Evolutionary conservation across 2,888 invertebrate species (phyloP), one percentile per base, ranked within the genome.

Genomic region (Drosophila limbata): DNA sequence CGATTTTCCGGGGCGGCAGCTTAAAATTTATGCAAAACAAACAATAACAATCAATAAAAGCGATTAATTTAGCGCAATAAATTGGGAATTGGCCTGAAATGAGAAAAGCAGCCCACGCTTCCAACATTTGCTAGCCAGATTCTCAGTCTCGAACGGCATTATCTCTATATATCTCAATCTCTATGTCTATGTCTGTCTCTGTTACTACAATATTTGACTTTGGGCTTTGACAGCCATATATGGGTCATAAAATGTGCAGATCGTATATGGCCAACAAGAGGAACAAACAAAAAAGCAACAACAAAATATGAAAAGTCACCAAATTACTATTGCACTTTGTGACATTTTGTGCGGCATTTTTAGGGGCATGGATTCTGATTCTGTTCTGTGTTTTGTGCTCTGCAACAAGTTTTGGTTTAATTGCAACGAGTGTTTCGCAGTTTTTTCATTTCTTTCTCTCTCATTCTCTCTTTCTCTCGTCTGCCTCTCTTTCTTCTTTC

Each of bases 361-460:
- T 60, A 9, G n/a, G 15, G 19, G 19, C 33, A 50, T 50, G 50
- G 13, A 40, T 51, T 64, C 25, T 5, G 25, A 25, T 25, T 25
- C 28, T 28, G 8, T 28, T 28, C 47, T 67, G 63, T 69, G 80
- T 44, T n/a, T n/a, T 71, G 73, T 52, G 19, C 19, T 55, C 77
- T 83, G 81, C 86, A 86, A 83, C 86, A 81, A 81, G 81, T 86
- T 64, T 21, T 52, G 53, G 25, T 25, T 15, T 39, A 47, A 60
- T 44, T 64, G 44, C 48, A n/a, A 25, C 15, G 33, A n/a, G 19
- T 42, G 45, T 21, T 37, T 44, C n/a, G 25, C 28, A 47, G 45
- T 28, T 4, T 44, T 15, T 8, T 3, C 25, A 15, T 4, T 15
- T 33, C 31, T 13, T 31, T 25, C 17, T 15, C 2, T 45, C 17